phyloP scores from a whole-genome alignment of 2,888 invertebrate species.

The Auanema sp. region DNA sequence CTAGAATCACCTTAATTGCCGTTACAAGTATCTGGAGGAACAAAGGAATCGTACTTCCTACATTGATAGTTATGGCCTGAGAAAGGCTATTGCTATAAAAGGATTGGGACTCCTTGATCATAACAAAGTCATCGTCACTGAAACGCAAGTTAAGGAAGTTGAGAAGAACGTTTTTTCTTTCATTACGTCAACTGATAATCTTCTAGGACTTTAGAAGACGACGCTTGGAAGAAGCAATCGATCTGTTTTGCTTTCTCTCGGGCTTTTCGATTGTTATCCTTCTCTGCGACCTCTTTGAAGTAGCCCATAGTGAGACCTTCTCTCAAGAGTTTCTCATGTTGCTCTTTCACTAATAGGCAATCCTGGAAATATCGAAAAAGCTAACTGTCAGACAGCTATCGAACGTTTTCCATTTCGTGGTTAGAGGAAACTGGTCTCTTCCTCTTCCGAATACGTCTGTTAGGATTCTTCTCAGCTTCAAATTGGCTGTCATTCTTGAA shows the following conservation, averaged over 20 bases:
- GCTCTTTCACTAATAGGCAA: slow-evolving; percentile 1
- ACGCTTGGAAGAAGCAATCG: no score
- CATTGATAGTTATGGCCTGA: no score
- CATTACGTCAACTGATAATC: no score
- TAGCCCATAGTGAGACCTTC: slow-evolving; percentile 1
- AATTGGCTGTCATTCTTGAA: slow-evolving; percentile 45
- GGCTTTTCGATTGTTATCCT: slow-evolving; percentile 32
- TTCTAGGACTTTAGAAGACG: no score
- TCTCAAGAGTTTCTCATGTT: not conserved
- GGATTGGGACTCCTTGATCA: no score
- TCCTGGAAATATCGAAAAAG: slow-evolving; percentile 1
- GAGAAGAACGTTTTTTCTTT: no score
- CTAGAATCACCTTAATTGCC: not conserved
- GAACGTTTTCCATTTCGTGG: not conserved
- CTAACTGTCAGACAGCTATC: not conserved
- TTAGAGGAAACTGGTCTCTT: slow-evolving; percentile 6
- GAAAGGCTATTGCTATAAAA: no score
- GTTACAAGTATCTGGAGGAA: not conserved
- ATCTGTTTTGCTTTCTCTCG: slow-evolving; percentile 19
- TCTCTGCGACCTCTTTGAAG: slow-evolving; percentile 4
- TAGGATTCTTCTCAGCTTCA: slow-evolving; percentile 26
- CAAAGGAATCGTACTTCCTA: no score
- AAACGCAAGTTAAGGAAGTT: not conserved
- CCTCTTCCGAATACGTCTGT: slow-evolving; percentile 22
- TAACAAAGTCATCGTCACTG: not conserved